Conservation (phyloP, 2,888 invertebrate genomes). For the Andrena haemorrhoa region DNA sequence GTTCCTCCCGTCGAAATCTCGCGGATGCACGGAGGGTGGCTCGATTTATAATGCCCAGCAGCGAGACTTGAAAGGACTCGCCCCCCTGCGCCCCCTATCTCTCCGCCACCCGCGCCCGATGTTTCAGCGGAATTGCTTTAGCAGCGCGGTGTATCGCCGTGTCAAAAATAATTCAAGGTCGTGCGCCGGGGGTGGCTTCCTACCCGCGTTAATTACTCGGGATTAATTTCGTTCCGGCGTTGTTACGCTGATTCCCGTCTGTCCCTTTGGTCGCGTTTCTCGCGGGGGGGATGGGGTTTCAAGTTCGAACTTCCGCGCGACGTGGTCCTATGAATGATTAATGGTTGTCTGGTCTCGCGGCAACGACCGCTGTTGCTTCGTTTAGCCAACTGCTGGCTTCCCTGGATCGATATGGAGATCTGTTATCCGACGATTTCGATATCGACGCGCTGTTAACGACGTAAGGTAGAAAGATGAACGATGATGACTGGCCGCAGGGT, state of each 20-base stretch:
- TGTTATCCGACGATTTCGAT: no score
- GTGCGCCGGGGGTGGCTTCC: neutral
- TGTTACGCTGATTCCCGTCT: neutral
- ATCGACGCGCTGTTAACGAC: neutral
- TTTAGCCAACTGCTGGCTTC: no score
- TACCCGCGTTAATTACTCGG: conserved; percentile 51
- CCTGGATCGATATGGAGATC: no score
- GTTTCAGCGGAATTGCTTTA: conserved; percentile 22
- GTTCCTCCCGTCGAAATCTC: conserved; percentile 45
- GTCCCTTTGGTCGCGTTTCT: neutral
- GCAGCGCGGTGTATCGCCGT: conserved; percentile 3
- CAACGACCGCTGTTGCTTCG: neutral
- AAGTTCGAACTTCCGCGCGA: neutral
- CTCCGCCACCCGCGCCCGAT: neutral
- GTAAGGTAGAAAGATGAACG: neutral
- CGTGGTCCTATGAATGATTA: neutral
- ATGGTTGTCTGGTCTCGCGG: neutral
- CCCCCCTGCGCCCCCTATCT: neutral
- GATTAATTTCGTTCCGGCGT: conserved; percentile 50
- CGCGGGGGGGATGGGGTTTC: neutral
- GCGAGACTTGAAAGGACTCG: conserved; percentile 37
- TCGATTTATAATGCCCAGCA: conserved; percentile 51
- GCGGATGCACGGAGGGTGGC: conserved; percentile 19
- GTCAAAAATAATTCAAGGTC: conserved; percentile 52
- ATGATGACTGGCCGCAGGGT: conserved; percentile 16